phyloP scores from a whole-genome alignment of 2,888 invertebrate species.

The Taphrorychus bicolor region DNA sequence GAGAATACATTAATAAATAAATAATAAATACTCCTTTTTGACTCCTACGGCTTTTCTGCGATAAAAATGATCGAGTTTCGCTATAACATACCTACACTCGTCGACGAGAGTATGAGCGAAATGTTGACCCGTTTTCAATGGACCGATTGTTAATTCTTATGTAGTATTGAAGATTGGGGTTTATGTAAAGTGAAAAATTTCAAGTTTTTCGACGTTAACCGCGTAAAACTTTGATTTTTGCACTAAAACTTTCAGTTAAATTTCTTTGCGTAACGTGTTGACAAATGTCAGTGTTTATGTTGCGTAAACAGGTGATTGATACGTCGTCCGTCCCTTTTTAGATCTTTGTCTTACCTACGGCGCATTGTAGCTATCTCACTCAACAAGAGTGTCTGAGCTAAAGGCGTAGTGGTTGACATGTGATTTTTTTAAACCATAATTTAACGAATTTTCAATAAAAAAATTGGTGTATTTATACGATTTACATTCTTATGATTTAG shows the following conservation, averaged over 20 bases:
- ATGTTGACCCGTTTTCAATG: background rate
- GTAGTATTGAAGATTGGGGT: background rate
- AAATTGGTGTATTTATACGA: background rate
- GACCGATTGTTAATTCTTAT: background rate
- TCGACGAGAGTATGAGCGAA: background rate
- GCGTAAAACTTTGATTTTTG: background rate
- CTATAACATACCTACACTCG: slow-evolving; percentile 11
- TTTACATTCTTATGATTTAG: too few relatives aligned
- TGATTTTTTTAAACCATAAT: background rate
- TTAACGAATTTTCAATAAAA: background rate
- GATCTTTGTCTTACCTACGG: background rate
- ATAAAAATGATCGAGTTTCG: slow-evolving; percentile 37
- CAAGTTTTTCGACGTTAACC: background rate
- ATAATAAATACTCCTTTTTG: slow-evolving; percentile 41
- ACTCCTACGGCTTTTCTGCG: slow-evolving; percentile 37
- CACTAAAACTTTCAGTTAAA: background rate
- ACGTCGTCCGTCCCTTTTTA: background rate
- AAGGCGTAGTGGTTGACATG: background rate
- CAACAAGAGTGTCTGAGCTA: background rate
- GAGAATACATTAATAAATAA: slow-evolving; percentile 42
- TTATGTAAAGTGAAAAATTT: background rate
- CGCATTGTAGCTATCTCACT: background rate
- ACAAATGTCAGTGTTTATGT: background rate
- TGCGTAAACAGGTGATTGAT: background rate
- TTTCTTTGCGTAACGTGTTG: background rate